Conservation (phyloP, 2,888 invertebrate species). For the Diploptera punctata region DNA sequence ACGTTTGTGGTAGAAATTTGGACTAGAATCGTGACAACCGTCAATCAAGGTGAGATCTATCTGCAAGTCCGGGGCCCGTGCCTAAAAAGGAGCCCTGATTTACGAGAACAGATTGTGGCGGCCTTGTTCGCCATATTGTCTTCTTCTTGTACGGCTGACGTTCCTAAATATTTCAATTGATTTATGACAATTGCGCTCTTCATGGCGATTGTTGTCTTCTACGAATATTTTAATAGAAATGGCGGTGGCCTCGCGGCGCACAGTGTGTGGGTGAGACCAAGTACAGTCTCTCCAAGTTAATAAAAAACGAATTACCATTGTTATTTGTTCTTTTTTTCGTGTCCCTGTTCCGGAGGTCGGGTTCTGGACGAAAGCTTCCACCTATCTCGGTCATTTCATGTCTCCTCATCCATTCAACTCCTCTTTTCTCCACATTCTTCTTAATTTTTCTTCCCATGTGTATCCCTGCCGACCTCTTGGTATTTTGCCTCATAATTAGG, state of each 20-base stretch:
- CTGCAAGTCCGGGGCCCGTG: background rate
- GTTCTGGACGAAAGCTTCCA: no score
- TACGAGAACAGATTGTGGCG: background rate
- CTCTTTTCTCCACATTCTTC: no score
- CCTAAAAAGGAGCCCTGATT: background rate
- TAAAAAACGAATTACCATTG: no score
- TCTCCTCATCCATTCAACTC: no score
- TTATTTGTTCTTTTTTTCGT: no score
- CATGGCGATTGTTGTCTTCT: background rate
- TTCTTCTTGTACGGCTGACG: background rate
- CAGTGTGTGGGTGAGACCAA: background rate
- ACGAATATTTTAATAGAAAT: constrained; percentile 10
- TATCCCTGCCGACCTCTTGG: no score
- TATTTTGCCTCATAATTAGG: no score
- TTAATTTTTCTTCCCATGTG: no score
- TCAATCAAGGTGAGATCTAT: background rate
- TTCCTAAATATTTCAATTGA: constrained; percentile 3
- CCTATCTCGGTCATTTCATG: no score
- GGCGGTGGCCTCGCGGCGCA: background rate
- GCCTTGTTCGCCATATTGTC: constrained; percentile 1
- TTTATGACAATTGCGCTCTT: background rate
- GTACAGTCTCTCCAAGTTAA: background rate
- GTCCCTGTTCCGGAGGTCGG: no score
- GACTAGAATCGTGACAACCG: background rate
- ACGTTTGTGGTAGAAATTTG: no score